phyloP scores from a whole-genome alignment of 2,797 vertebrate species.

The Alauda arvensis region DNA sequence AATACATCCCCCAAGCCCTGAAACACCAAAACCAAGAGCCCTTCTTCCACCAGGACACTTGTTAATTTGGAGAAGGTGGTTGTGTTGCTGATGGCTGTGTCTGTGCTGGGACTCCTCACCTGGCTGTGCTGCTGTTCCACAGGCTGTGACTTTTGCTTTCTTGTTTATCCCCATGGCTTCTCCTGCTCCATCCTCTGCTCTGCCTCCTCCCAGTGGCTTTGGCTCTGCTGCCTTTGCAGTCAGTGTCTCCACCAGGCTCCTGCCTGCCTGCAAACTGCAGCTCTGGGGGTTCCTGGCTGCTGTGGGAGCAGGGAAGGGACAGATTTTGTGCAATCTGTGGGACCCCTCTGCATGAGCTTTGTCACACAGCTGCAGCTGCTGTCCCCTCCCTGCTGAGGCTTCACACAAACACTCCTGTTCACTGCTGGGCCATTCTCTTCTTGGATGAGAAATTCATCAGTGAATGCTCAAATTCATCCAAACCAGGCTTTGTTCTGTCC shows the following conservation, averaged over 20 bases:
- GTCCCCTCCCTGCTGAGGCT: not conserved
- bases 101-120: not conserved
- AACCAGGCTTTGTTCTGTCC: not conserved
- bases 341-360: not conserved
- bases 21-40: conserved; percentile 4
- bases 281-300: not conserved
- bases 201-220: not conserved
- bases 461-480: not conserved
- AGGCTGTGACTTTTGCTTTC: not conserved
- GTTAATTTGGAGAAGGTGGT: not conserved
- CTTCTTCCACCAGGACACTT: not conserved
- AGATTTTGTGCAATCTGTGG: accelerated
- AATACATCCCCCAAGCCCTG: not conserved
- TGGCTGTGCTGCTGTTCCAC: not conserved
- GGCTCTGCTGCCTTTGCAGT: not conserved
- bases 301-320: not conserved
- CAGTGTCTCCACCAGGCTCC: not conserved
- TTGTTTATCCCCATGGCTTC: not conserved
- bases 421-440: not conserved
- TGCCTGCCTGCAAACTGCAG: not conserved
- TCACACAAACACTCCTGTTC: accelerated
- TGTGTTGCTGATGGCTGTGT: not conserved
- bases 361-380: not conserved
- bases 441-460: not conserved
- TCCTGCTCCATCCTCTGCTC: not conserved